Evolutionary conservation across 2,888 invertebrate genomes (phyloP).

Genomic region (Agonopterix heracliana): DNA sequence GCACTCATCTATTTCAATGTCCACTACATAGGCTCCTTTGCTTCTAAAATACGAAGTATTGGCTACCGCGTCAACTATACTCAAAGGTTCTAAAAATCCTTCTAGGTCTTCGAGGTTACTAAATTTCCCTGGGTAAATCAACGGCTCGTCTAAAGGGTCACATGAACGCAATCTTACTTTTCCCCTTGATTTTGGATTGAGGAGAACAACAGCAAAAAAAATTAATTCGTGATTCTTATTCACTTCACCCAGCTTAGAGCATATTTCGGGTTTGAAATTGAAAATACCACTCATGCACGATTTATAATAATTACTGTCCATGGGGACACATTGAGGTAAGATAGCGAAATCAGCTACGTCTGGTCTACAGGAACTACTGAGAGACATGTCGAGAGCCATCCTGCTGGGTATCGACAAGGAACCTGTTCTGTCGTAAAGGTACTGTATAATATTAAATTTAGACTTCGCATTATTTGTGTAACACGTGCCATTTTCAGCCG

Average conservation of each 20-base stretch:
- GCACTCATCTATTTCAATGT: constrained; percentile 37
- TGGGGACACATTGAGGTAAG: constrained; percentile 45
- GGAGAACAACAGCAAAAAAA: constrained; percentile 40
- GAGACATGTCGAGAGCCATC: constrained; percentile 42
- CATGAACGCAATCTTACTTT: constrained; percentile 34
- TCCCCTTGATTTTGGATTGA: constrained; percentile 56
- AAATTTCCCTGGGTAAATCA: constrained; percentile 53
- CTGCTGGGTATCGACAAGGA: constrained; percentile 35
- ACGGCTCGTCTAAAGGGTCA: constrained; percentile 37
- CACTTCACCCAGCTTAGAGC: constrained; percentile 28
- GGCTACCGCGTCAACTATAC: constrained; percentile 32
- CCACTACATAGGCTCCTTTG: constrained; percentile 36
- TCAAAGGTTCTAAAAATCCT: constrained; percentile 38
- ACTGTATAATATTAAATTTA: constrained; percentile 41
- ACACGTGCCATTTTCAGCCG: constrained; percentile 47
- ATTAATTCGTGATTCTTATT: constrained; percentile 42
- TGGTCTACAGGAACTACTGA: constrained; percentile 17
- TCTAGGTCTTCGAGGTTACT: constrained; percentile 35
- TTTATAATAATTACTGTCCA: constrained; percentile 24
- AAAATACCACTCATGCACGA: constrained; percentile 29
- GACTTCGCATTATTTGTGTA: constrained; percentile 14
- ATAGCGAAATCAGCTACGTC: constrained; percentile 51
- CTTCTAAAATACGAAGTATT: constrained; percentile 41
- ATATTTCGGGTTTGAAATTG: constrained; percentile 37
- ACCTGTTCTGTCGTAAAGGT: constrained; percentile 46